A percentile compares a stretch with the other conserved stretches of the same genome.
Conservation (phyloP, 2,113 vertebrate genomes). For the Gallinago paraguaiae region DNA sequence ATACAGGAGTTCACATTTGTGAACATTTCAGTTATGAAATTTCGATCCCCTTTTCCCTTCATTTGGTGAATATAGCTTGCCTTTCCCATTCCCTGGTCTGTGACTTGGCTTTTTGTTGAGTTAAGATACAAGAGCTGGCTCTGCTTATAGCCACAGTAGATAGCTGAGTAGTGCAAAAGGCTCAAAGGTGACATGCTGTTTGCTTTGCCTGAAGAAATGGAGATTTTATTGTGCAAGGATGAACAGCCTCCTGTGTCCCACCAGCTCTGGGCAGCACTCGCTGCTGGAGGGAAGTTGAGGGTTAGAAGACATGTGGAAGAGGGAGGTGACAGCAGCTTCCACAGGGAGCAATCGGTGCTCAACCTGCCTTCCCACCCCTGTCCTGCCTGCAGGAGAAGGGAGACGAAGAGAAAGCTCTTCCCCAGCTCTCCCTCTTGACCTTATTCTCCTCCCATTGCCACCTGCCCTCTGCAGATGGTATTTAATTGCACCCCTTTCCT, state of each 20-base stretch:
- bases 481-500: background rate
- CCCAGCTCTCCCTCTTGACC: background rate
- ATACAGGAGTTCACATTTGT: background rate
- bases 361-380: background rate
- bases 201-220: background rate
- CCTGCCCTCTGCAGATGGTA: background rate
- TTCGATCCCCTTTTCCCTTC: background rate
- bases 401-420: background rate
- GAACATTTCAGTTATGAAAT: background rate
- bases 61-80: background rate
- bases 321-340: background rate
- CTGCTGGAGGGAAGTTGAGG: background rate
- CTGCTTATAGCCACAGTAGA: background rate
- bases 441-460: background rate
- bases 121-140: background rate
- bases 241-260: background rate
- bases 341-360: background rate
- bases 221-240: background rate
- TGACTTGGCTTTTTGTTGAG: background rate
- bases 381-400: background rate
- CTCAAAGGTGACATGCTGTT: background rate
- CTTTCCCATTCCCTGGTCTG: background rate
- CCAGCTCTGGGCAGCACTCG: background rate
- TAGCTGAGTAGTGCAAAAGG: conserved; percentile 15
- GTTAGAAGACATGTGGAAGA: background rate